phyloP scores from a whole-genome alignment of 2,113 vertebrate species.

The Rynchops niger region DNA sequence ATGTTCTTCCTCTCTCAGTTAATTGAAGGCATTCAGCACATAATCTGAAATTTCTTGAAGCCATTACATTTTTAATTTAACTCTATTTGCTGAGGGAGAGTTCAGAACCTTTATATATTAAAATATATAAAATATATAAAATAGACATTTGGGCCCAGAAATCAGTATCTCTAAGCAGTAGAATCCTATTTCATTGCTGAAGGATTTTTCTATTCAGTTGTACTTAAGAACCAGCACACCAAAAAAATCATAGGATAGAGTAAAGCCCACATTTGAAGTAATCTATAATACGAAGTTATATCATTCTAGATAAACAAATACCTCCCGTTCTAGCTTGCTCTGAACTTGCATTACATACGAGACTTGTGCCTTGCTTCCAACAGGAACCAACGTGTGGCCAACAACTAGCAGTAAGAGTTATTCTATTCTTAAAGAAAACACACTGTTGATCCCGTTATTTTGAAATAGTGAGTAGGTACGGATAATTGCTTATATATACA shows the following conservation, averaged over 20 bases:
- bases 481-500: conserved; percentile 60
- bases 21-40: not conserved
- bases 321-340: not conserved
- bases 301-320: not conserved
- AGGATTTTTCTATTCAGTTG: not conserved
- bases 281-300: not conserved
- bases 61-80: not conserved
- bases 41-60: not conserved
- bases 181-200: not conserved
- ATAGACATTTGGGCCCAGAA: not conserved
- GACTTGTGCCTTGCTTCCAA: not conserved
- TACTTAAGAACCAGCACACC: not conserved
- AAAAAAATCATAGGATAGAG: not conserved
- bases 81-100: not conserved
- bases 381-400: not conserved
- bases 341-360: not conserved
- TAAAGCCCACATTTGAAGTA: not conserved
- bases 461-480: conserved; percentile 25
- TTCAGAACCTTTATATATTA: not conserved
- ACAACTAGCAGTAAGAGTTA: not conserved
- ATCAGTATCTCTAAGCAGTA: not conserved
- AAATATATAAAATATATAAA: not conserved
- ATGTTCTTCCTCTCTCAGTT: not conserved
- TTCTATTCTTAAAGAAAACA: conserved; percentile 11
- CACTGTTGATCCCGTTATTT: conserved; percentile 66